These are phyloP conservation scores for Zaprionus gabonicus DNA, from an alignment of 1,140 invertebrate genomes.

Conservation along the genomic window DNA sequence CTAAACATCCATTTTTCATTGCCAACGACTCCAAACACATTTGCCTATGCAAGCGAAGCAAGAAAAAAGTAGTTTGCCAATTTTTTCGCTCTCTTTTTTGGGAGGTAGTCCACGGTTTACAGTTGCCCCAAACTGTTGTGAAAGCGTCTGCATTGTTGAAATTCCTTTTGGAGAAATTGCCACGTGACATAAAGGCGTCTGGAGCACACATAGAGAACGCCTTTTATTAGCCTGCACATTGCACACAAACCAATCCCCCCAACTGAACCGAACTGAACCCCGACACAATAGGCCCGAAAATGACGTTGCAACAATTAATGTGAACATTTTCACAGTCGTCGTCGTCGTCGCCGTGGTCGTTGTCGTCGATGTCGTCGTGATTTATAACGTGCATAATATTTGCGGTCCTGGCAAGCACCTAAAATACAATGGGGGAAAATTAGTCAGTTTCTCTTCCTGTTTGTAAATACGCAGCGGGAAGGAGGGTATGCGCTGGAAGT, in stretches of 20 bases:
- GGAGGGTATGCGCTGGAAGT: neutral
- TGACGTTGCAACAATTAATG: constrained; percentile 82
- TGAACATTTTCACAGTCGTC: constrained; percentile 79
- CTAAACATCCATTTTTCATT: constrained; percentile 72
- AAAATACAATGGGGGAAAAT: constrained; percentile 51
- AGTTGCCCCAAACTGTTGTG: constrained; percentile 55
- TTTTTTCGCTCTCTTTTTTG: constrained; percentile 19
- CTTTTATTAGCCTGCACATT: constrained; percentile 66
- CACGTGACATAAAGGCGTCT: constrained; percentile 80
- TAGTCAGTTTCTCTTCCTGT: constrained; percentile 46
- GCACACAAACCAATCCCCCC: neutral
- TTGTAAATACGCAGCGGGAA: neutral
- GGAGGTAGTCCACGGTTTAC: constrained; percentile 10
- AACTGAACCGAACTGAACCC: constrained; percentile 32
- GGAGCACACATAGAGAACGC: constrained; percentile 69
- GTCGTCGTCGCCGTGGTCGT: constrained; percentile 42
- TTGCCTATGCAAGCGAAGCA: constrained; percentile 50
- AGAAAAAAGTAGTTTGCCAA: constrained; percentile 34
- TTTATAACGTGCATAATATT: constrained; percentile 82
- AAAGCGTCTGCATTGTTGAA: constrained; percentile 79
- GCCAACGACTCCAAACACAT: constrained; percentile 47
- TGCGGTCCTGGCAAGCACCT: constrained; percentile 69
- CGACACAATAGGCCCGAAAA: constrained; percentile 77
- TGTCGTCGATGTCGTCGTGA: constrained; percentile 57
- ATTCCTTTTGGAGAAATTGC: constrained; percentile 79